phyloP scores from a whole-genome alignment of 2,113 vertebrate species.

The Oreocharis arfaki region DNA sequence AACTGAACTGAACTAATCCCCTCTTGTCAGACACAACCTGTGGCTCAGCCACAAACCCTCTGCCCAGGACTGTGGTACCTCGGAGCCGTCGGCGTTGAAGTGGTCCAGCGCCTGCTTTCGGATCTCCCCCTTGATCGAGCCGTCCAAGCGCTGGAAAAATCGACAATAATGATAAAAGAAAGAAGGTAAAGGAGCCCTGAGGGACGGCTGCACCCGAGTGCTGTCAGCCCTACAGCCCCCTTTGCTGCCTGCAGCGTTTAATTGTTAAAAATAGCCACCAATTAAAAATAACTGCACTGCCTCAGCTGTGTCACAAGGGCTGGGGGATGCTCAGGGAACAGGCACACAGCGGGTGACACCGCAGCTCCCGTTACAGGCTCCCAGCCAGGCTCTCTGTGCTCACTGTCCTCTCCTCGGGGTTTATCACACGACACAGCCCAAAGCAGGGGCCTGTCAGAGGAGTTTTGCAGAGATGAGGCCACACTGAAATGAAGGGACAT shows the following conservation, averaged over 20 bases:
- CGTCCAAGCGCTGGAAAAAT: slow-evolving; percentile 88
- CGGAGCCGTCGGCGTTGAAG: slow-evolving; percentile 99
- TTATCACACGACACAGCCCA: background rate
- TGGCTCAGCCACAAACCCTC: background rate
- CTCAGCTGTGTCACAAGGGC: slow-evolving; percentile 13
- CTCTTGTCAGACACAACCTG: background rate
- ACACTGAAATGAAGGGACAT: background rate
- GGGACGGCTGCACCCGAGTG: background rate
- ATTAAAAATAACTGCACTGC: slow-evolving; percentile 82
- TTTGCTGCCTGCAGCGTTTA: slow-evolving; percentile 1
- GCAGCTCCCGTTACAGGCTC: slow-evolving; percentile 63
- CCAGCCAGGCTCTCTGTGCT: slow-evolving; percentile 25
- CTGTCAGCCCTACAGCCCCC: background rate
- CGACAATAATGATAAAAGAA: slow-evolving; percentile 7
- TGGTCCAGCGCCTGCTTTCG: slow-evolving; percentile 98
- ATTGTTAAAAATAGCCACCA: slow-evolving; percentile 68
- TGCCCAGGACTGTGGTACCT: slow-evolving; percentile 73
- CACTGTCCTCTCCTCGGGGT: background rate
- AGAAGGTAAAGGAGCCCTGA: slow-evolving; percentile 3
- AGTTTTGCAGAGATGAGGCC: background rate
- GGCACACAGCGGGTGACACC: background rate
- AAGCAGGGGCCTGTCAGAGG: background rate
- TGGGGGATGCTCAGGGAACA: slow-evolving; percentile 23
- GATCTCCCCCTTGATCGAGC: slow-evolving; percentile 97
- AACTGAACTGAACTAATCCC: background rate